These are phyloP conservation scores for Cinclus cinclus DNA, from an alignment of 2,113 vertebrate species.

Conservation along the genomic window DNA sequence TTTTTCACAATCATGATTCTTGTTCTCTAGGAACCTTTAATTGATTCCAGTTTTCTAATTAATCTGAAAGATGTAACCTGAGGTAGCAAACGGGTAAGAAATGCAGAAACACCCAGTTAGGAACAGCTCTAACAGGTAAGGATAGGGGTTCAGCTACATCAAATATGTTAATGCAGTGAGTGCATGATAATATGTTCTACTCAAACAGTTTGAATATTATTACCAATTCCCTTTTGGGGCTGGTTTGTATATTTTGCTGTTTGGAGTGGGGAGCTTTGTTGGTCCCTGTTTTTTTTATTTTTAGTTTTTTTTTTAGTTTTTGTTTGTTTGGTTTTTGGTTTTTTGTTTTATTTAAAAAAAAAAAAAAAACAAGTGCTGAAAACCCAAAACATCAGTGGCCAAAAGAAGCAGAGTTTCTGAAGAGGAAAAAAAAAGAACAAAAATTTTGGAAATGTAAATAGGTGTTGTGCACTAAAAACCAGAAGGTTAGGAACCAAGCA, in stretches of 20 bases:
- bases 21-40: neutral
- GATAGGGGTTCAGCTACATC: neutral
- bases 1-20: neutral
- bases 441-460: neutral
- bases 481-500: slow-evolving; percentile 51
- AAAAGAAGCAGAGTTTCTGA: neutral
- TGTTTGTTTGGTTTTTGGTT: neutral
- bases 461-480: neutral
- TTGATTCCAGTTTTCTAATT: neutral
- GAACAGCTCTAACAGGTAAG: neutral
- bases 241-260: neutral
- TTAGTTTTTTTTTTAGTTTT: no score
- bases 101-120: neutral
- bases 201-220: neutral
- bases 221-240: rapidly evolving
- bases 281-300: no score
- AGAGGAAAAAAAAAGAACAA: neutral
- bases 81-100: neutral
- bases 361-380: neutral
- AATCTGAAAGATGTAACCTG: neutral
- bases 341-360: no score
- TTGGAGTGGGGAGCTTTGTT: neutral
- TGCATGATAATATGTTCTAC: neutral
- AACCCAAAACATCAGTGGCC: neutral
- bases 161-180: neutral